Evolutionary conservation across 2,888 invertebrate species (phyloP).

Genomic region (Hesperia comma): DNA sequence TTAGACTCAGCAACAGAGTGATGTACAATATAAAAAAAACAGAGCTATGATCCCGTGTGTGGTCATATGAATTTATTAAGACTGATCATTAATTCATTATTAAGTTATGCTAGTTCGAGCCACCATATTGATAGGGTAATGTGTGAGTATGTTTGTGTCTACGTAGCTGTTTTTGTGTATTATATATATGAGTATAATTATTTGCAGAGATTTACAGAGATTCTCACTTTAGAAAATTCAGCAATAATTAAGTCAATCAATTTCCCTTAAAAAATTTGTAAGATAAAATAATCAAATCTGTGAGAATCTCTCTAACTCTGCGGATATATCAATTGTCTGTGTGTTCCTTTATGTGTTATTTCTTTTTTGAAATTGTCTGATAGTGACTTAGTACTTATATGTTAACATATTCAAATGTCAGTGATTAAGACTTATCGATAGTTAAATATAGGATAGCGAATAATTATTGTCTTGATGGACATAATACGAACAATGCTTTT

Average conservation of each 20-base stretch:
- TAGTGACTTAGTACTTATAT: conserved; percentile 33
- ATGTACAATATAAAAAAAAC: conserved; percentile 59
- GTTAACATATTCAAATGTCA: conserved; percentile 29
- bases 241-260: conserved; percentile 51
- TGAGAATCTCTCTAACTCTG: conserved; percentile 50
- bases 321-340: conserved; percentile 40
- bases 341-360: conserved; percentile 47
- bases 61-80: conserved; percentile 74
- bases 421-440: conserved; percentile 33
- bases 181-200: conserved; percentile 52
- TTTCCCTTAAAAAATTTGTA: conserved; percentile 40
- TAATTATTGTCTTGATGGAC: conserved; percentile 5
- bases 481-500: conserved; percentile 19
- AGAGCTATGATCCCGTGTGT: conserved; percentile 58
- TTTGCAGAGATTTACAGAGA: conserved; percentile 58
- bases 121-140: conserved; percentile 67
- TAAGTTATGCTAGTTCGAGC: conserved; percentile 79
- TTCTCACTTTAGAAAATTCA: conserved; percentile 48
- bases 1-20: conserved; percentile 80
- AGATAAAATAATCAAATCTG: conserved; percentile 37
- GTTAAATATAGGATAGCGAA: conserved; percentile 17
- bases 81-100: conserved; percentile 82
- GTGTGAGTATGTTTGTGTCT: conserved; percentile 62
- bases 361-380: conserved; percentile 46
- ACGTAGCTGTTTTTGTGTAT: conserved; percentile 69